A percentile compares a stretch with the other conserved stretches of the same genome.
Conservation (phyloP, 2,797 vertebrate species). For the Ctenopoma multispine region DNA sequence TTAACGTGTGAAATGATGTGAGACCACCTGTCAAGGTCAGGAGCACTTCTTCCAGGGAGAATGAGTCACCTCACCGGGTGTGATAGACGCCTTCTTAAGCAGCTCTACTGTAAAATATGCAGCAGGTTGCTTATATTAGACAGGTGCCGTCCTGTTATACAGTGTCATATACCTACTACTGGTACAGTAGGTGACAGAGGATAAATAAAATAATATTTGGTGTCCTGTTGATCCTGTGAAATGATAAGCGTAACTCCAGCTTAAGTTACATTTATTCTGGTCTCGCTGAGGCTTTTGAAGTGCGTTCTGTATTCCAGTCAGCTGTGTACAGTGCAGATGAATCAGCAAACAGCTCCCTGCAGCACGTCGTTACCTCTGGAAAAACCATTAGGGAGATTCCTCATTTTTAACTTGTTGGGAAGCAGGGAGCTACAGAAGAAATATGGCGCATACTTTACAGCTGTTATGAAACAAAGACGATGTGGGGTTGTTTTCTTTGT, state of each 20-base stretch:
- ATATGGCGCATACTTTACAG: conserved; percentile 25
- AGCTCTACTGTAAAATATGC: conserved; percentile 28
- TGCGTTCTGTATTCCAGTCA: conserved; percentile 51
- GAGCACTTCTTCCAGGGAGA: conserved; percentile 39
- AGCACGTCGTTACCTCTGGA: conserved; percentile 51
- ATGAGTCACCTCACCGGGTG: conserved; percentile 33
- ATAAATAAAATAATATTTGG: not conserved
- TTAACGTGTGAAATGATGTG: conserved; percentile 69
- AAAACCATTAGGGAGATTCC: conserved; percentile 51
- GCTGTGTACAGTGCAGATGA: conserved; percentile 42
- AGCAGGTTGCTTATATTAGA: conserved; percentile 13
- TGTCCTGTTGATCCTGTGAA: conserved; percentile 8
- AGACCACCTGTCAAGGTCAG: conserved; percentile 74
- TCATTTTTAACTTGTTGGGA: conserved; percentile 59
- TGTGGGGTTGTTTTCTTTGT: not conserved
- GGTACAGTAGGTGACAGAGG: not conserved
- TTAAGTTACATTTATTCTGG: conserved; percentile 31
- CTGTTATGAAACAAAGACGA: conserved; percentile 13
- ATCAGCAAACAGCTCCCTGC: conserved; percentile 44
- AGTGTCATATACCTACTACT: not conserved
- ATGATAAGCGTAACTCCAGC: not conserved
- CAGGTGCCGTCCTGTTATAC: conserved; percentile 2
- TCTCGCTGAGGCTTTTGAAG: conserved; percentile 34
- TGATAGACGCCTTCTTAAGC: conserved; percentile 49
- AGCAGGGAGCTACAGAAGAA: conserved; percentile 23